Conservation (phyloP, 2,113 vertebrate species). For the Nothocercus nigrocapillus region DNA sequence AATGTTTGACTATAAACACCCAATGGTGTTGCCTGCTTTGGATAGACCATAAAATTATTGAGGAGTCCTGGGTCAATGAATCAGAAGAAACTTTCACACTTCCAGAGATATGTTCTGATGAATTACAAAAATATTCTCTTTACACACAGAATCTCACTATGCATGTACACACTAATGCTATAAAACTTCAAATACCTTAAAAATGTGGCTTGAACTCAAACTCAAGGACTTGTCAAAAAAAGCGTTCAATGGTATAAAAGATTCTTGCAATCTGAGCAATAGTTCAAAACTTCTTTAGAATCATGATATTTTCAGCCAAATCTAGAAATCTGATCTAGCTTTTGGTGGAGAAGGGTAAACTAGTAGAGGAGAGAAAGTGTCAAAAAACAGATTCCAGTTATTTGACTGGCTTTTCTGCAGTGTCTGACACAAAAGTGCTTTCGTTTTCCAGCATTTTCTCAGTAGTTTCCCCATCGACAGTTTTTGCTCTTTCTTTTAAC, state of each 20-base stretch:
- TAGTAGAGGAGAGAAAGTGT: constrained; percentile 51
- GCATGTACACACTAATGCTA: not conserved
- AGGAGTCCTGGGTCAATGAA: not conserved
- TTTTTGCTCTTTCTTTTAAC: constrained; percentile 51
- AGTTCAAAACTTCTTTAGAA: constrained; percentile 52
- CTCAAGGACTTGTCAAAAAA: not conserved
- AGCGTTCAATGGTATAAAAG: constrained; percentile 54
- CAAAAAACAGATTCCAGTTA: constrained; percentile 85
- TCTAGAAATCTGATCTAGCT: constrained; percentile 59
- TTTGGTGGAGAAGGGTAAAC: constrained; percentile 39
- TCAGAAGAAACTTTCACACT: constrained; percentile 45
- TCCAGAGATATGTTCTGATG: constrained; percentile 28
- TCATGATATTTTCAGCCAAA: constrained; percentile 61
- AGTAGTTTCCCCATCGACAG: constrained; percentile 63
- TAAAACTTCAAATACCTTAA: constrained; percentile 37
- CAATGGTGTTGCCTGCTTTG: not conserved
- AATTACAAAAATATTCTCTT: constrained; percentile 61
- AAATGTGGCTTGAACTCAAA: constrained; percentile 44
- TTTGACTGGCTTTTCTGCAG: constrained; percentile 57
- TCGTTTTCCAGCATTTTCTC: constrained; percentile 84
- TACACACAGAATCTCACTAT: not conserved
- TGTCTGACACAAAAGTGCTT: constrained; percentile 52
- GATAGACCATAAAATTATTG: not conserved
- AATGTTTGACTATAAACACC: constrained; percentile 32
- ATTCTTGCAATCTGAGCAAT: constrained; percentile 46